These are phyloP conservation scores for Pteria penguin DNA, from an alignment of 2,888 invertebrate genomes.

Conservation along the genomic window DNA sequence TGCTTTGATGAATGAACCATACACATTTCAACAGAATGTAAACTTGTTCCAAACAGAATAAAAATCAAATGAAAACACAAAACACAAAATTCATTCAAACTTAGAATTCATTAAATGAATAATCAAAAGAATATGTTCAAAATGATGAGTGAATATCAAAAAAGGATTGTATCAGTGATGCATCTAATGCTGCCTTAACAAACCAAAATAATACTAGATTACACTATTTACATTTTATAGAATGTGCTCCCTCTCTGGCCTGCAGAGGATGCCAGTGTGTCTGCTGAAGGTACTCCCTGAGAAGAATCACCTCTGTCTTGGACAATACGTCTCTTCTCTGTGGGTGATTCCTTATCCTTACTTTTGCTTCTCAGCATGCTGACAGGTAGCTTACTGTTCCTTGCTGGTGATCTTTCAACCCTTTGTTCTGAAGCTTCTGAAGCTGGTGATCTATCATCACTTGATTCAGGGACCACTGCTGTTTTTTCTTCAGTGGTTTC, in stretches of 20 bases:
- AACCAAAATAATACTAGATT: too few species aligned
- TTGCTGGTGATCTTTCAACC: neutral
- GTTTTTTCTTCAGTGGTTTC: neutral
- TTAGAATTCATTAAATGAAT: too few species aligned
- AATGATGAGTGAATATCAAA: too few species aligned
- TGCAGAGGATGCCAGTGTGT: neutral
- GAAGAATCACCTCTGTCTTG: neutral
- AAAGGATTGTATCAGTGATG: too few species aligned
- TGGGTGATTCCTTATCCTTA: neutral
- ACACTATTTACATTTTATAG: neutral
- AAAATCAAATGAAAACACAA: too few species aligned
- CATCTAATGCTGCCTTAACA: too few species aligned
- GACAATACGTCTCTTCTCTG: neutral
- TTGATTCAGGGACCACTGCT: neutral
- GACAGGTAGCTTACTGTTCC: conserved; percentile 14
- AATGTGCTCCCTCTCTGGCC: neutral
- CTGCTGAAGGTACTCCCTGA: neutral
- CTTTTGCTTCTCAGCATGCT: neutral
- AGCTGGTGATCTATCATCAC: neutral
- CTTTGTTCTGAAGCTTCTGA: neutral
- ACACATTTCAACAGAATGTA: too few species aligned
- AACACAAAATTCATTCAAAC: too few species aligned
- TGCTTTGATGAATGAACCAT: too few species aligned
- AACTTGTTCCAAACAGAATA: too few species aligned
- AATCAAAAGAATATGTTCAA: too few species aligned